Conservation (phyloP, 2,797 vertebrate genomes). For the Myiotriccus ornatus region DNA sequence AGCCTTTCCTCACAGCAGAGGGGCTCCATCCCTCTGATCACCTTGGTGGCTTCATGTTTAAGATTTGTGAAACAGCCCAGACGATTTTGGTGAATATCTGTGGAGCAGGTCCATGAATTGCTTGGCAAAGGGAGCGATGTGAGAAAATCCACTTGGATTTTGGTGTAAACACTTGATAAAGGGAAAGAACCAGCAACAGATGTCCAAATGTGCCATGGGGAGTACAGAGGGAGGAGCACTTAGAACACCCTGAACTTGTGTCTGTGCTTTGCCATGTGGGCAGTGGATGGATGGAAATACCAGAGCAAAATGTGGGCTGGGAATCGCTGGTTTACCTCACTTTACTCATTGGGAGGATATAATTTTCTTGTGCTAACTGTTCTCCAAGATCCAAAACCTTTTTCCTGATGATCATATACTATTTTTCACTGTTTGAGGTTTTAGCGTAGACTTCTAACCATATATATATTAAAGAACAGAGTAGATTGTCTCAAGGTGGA, state of each 20-base stretch:
- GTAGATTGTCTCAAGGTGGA: background rate
- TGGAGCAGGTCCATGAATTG: background rate
- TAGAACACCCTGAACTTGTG: background rate
- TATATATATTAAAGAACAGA: background rate
- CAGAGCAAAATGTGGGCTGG: background rate
- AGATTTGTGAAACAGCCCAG: background rate
- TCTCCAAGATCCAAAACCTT: background rate
- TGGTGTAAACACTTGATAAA: background rate
- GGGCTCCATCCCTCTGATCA: background rate
- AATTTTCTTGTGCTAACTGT: background rate
- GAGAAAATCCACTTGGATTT: background rate
- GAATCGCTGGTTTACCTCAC: fast-evolving
- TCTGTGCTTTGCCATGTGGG: background rate
- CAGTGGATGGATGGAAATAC: background rate
- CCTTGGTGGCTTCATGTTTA: background rate
- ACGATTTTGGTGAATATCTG: background rate
- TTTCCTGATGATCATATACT: background rate
- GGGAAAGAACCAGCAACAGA: background rate
- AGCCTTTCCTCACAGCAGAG: background rate
- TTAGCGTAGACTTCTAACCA: background rate
- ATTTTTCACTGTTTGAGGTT: background rate
- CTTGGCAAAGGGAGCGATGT: background rate
- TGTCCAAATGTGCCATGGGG: background rate
- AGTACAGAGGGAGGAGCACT: background rate
- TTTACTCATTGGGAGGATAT: background rate